These are phyloP conservation scores for Drosophila pseudotakahashii DNA, from an alignment of 2,888 invertebrate genomes.

Conservation along the genomic window DNA sequence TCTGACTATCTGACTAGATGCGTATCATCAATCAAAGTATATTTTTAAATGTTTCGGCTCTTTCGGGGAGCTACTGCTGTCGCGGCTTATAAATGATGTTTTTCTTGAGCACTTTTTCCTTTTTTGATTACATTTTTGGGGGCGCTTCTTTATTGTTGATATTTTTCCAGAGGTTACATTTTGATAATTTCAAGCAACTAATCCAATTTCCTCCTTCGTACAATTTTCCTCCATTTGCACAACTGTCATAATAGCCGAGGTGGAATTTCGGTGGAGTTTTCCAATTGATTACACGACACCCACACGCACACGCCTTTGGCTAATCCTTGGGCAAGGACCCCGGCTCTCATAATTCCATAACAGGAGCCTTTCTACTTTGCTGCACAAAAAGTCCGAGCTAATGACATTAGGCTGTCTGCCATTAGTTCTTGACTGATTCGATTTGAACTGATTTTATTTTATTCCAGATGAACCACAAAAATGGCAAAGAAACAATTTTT, in stretches of 20 bases:
- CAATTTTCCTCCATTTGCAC: slow-evolving; percentile 43
- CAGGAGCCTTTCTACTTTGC: slow-evolving; percentile 63
- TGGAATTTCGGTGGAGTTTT: slow-evolving; percentile 45
- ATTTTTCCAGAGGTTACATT: slow-evolving; percentile 67
- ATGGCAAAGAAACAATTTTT: too few species aligned
- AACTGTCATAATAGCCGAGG: slow-evolving; percentile 60
- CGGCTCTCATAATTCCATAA: slow-evolving; percentile 55
- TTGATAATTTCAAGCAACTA: slow-evolving; percentile 53
- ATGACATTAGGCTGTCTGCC: slow-evolving; percentile 73
- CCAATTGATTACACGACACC: slow-evolving; percentile 62
- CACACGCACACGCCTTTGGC: slow-evolving; percentile 38
- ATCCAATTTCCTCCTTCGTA: slow-evolving; percentile 38
- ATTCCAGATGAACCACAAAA: slow-evolving; percentile 2
- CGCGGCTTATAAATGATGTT: slow-evolving; percentile 75
- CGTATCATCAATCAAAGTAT: slow-evolving; percentile 69
- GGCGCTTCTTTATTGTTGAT: slow-evolving; percentile 43
- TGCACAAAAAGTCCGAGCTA: slow-evolving; percentile 51
- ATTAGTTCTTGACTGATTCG: slow-evolving; percentile 81
- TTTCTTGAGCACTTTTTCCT: slow-evolving; percentile 44
- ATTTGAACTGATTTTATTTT: slow-evolving; percentile 59
- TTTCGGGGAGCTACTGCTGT: slow-evolving; percentile 57
- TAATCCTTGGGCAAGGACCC: slow-evolving; percentile 36
- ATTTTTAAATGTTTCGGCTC: slow-evolving; percentile 70
- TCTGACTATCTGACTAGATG: slow-evolving; percentile 57
- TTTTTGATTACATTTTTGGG: slow-evolving; percentile 46